Percentiles rank a stretch among this genome's conserved stretches.
Conservation (phyloP, 2,888 invertebrate species). For the Selenia dentaria region DNA sequence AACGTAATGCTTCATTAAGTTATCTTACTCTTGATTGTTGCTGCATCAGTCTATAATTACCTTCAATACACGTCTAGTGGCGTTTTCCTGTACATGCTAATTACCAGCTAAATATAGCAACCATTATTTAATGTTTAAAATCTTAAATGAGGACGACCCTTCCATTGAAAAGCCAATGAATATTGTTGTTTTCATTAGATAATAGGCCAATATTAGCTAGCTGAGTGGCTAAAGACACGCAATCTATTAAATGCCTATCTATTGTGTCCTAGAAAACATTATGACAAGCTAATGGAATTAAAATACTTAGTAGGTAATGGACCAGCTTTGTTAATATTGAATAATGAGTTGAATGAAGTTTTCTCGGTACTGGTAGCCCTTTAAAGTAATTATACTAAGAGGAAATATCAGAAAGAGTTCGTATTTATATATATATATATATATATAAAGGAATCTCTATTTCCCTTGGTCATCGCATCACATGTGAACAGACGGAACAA, state of each 20-base stretch:
- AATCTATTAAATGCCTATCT: conserved; percentile 22
- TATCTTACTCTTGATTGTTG: too few relatives aligned
- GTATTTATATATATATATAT: too few relatives aligned
- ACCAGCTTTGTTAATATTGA: background rate
- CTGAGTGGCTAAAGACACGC: conserved; percentile 30
- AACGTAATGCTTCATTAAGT: too few relatives aligned
- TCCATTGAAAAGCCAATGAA: conserved; percentile 24
- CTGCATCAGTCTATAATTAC: background rate
- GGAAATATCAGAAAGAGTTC: too few relatives aligned
- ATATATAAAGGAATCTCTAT: too few relatives aligned
- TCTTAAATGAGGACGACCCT: conserved; percentile 16
- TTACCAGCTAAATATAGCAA: background rate
- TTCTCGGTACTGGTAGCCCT: too few relatives aligned
- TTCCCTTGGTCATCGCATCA: too few relatives aligned
- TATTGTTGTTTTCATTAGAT: conserved; percentile 28
- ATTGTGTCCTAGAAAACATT: conserved; percentile 27
- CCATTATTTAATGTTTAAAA: background rate
- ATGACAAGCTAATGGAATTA: conserved; percentile 14
- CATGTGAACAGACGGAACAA: too few relatives aligned
- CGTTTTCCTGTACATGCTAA: background rate
- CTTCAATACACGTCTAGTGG: background rate
- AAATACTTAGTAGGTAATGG: conserved; percentile 5
- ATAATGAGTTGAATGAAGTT: too few relatives aligned
- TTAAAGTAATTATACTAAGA: too few relatives aligned
- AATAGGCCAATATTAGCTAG: conserved; percentile 18